Conservation (phyloP, 1,140 invertebrate species). For the Panagrolaimus sp. region DNA sequence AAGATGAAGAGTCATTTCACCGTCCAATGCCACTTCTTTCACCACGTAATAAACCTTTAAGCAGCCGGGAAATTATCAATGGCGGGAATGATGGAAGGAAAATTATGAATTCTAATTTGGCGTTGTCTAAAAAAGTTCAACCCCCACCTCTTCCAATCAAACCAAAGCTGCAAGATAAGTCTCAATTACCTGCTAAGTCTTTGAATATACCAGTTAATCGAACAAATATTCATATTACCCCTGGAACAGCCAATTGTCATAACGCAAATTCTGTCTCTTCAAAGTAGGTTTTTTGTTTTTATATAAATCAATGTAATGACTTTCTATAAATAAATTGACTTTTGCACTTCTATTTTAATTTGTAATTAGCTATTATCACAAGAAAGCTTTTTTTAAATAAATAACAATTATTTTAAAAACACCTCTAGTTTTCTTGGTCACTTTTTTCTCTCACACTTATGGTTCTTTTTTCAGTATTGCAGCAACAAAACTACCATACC, state of each 20-base stretch:
- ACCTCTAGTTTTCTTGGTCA: background rate
- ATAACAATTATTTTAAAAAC: no score
- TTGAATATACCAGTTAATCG: background rate
- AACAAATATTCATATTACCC: conserved; percentile 1
- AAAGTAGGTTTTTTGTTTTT: conserved; percentile 2
- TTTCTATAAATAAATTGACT: no score
- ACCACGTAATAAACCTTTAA: background rate
- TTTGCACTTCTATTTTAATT: background rate
- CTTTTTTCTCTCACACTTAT: background rate
- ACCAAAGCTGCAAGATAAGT: no score
- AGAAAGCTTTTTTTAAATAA: no score
- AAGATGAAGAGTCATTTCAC: background rate
- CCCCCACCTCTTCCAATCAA: no score
- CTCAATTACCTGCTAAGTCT: no score
- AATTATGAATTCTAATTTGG: no score
- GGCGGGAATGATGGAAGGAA: background rate
- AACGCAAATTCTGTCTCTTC: background rate
- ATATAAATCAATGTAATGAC: no score
- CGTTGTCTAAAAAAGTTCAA: no score
- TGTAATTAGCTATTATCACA: no score
- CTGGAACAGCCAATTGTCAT: conserved; percentile 10
- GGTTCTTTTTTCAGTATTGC: conserved; percentile 1
- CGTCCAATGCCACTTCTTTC: background rate
- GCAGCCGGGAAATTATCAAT: background rate
- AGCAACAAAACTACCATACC: background rate